Percentiles rank a stretch among this genome's conserved stretches.
Conservation (phyloP, 1,140 invertebrate genomes). For the Caenorhabditis inopinata region DNA sequence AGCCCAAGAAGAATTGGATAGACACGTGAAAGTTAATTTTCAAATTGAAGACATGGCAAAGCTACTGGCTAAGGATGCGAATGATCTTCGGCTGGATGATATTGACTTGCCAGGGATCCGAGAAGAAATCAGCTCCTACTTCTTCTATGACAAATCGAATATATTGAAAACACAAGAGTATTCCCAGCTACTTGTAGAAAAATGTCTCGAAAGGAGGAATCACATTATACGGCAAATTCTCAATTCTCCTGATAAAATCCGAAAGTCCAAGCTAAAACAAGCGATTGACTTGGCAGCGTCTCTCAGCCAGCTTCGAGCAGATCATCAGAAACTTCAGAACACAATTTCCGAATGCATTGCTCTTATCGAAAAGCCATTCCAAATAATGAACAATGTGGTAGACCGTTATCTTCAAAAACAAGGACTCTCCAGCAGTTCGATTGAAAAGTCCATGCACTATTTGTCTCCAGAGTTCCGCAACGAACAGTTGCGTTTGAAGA, state of each 20-base stretch:
- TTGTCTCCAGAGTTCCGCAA: not conserved
- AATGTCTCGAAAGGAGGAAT: not conserved
- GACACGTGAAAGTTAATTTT: not conserved
- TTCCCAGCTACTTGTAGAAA: not conserved
- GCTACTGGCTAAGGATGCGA: not conserved
- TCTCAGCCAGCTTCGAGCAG: not conserved
- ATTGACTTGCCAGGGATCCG: not conserved
- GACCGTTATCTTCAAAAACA: not conserved
- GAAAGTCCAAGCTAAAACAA: not conserved
- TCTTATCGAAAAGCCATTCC: slow-evolving; percentile 1
- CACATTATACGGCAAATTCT: not conserved
- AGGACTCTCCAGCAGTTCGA: not conserved
- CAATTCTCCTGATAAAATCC: not conserved
- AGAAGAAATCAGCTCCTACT: not conserved
- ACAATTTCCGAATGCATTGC: not conserved
- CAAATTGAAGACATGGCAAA: not conserved
- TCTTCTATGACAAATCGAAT: not conserved
- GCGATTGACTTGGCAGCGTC: not conserved
- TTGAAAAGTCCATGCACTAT: slow-evolving; percentile 4
- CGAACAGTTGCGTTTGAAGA: not conserved
- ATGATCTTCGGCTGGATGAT: not conserved
- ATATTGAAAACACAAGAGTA: not conserved
- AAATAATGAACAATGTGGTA: not conserved
- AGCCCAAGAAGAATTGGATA: not conserved
- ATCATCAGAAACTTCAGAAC: not conserved